phyloP scores from a whole-genome alignment of 2,888 invertebrate genomes.

The Lasioglossum pauxillum region DNA sequence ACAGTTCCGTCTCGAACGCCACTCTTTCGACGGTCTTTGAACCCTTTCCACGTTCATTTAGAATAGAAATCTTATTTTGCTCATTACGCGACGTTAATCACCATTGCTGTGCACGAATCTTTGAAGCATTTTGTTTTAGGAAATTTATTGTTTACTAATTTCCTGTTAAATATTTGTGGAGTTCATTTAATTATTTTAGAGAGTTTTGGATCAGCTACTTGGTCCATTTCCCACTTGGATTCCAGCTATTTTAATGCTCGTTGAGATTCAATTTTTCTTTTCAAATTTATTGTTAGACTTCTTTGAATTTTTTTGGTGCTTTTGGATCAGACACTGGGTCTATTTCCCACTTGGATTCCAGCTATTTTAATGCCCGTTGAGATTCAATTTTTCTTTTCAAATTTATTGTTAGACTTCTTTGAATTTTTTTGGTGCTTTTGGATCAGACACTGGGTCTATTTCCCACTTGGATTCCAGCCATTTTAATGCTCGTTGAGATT shows the following conservation, averaged over 20 bases:
- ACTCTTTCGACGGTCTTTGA: neutral
- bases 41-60: neutral
- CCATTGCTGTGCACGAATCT: neutral
- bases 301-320: too few species aligned
- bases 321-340: neutral
- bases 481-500: too few species aligned
- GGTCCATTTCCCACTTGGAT: neutral
- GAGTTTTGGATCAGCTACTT: neutral
- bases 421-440: too few species aligned
- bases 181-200: too few species aligned
- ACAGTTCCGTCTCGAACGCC: neutral
- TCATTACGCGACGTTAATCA: neutral
- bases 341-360: neutral
- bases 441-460: neutral
- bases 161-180: neutral
- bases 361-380: too few species aligned
- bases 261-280: too few species aligned
- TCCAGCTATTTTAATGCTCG: too few species aligned
- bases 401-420: too few species aligned
- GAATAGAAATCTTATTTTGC: neutral
- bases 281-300: too few species aligned
- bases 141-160: neutral
- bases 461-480: too few species aligned
- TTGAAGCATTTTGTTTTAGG: neutral
- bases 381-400: too few species aligned